Evolutionary conservation across 2,797 vertebrate genomes (phyloP), one percentile per base, ranked within the genome.

Genomic region (Gymnothorax reevesii): DNA sequence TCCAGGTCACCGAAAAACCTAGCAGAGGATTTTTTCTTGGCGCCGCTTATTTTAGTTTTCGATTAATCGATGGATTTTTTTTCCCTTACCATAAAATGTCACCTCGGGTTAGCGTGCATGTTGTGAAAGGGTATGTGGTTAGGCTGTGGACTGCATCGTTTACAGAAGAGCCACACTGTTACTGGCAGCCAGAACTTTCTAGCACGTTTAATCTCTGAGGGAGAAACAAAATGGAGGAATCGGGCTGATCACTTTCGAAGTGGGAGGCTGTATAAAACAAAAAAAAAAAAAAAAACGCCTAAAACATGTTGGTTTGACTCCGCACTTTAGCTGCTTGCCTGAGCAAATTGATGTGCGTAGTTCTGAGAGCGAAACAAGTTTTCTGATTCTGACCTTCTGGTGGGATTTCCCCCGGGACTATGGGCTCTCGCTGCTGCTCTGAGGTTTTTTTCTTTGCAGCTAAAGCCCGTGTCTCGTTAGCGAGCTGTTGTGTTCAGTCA

Each of bases 201-300:
- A 27, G 66, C 66, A 75, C 7, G 10, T 42, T 27, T 20, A 79
- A 79, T 82, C 82, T 59, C 75, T 8, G 1, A 5, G 84, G 27
- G 62, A 60, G 42, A 55, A 66, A 82, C 59, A 66, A n/a, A 49
- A 69, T 25, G 25, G 25, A 79, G 82, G 49, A 86, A 86, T 49
- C 3, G 20, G 82, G 62, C 25, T 84, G 42, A 87, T 87, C 55
- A 69, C 4, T 13, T 59, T 33, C 55, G 25, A 57, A 52, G 57
- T 77, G 57, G 12, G 20, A 60, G 86, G 33, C 42, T n/a, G 3
- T 5, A 25, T 49, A 42, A 73, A 66, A 42, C 1, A 42, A 42
- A 42, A 42, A 42, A 42, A 42, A 42, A 42, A 42, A 42, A 42
- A 42, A 42, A 2, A 42, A 42, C 33, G 33, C 33, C 33, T 1